A percentile compares a stretch with the other conserved stretches of the same genome.
Evolutionary conservation across 1,140 invertebrate genomes (phyloP).

Genomic region (Procambarus virginalis): DNA sequence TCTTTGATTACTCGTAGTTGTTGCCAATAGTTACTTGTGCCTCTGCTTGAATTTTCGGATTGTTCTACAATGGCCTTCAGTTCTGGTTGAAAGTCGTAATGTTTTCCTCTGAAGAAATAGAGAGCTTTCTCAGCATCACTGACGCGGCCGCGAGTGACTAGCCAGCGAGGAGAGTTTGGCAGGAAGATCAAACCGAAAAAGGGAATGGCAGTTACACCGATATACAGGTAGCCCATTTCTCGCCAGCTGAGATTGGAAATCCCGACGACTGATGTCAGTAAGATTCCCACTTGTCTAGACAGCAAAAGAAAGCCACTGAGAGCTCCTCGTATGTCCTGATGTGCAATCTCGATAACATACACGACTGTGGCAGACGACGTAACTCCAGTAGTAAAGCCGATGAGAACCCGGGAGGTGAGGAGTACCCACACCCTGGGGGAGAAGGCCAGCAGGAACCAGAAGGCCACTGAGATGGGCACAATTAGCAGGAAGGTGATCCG

Average conservation of each 20-base stretch:
- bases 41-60: not conserved
- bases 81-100: slow-evolving; percentile 1
- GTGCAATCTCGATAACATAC: slow-evolving; percentile 18
- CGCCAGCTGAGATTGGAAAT: slow-evolving; percentile 18
- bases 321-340: slow-evolving; percentile 11
- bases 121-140: slow-evolving; percentile 24
- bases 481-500: not conserved
- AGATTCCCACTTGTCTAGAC: not conserved
- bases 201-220: not conserved
- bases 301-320: not conserved
- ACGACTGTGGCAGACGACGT: not conserved
- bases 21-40: not conserved
- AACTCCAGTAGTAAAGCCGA: not conserved
- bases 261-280: not conserved
- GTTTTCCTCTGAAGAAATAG: slow-evolving; percentile 28
- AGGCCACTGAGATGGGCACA: not conserved
- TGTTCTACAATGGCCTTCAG: not conserved
- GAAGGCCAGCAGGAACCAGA: not conserved
- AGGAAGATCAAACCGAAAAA: slow-evolving; percentile 5
- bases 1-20: not conserved
- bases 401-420: not conserved
- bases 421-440: slow-evolving; percentile 16
- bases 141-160: slow-evolving; percentile 7
- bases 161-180: slow-evolving; percentile 38
- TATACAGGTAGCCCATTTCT: not conserved